Conservation (phyloP, 2,888 invertebrate genomes). For the Drosophila atroscutellata region DNA sequence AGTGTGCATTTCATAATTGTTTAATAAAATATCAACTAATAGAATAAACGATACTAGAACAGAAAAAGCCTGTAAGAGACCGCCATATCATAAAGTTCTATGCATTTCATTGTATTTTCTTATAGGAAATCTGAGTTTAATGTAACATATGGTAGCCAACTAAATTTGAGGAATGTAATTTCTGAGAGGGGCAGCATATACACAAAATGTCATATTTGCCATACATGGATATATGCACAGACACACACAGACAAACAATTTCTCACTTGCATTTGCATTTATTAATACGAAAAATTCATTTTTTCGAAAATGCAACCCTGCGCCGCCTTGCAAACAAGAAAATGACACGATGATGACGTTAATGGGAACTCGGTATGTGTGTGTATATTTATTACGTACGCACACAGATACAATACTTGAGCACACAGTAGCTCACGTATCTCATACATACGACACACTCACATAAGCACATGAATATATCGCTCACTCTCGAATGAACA, state of each 20-base stretch:
- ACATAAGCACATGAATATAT: conserved; percentile 31
- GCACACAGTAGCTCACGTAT: conserved; percentile 53
- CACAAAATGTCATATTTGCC: conserved; percentile 13
- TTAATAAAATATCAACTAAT: conserved; percentile 69
- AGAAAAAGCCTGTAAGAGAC: conserved; percentile 24
- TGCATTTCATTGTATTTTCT: conserved; percentile 31
- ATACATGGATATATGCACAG: conserved; percentile 8
- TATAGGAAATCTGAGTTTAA: conserved; percentile 40
- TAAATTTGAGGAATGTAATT: conserved; percentile 48
- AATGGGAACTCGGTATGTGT: conserved; percentile 75
- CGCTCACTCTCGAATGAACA: conserved; percentile 41
- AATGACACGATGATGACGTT: conserved; percentile 84
- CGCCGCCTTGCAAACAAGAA: conserved; percentile 74
- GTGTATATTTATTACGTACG: conserved; percentile 64
- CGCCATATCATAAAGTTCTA: conserved; percentile 8
- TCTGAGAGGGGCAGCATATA: conserved; percentile 8
- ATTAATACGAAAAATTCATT: conserved; percentile 60
- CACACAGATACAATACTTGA: conserved; percentile 57
- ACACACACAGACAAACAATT: conserved; percentile 14
- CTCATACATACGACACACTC: conserved; percentile 46
- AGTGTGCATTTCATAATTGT: conserved; percentile 84
- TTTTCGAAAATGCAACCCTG: conserved; percentile 74
- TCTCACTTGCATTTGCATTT: conserved; percentile 57
- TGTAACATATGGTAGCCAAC: conserved; percentile 57
- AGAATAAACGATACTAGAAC: conserved; percentile 24